Percentiles rank a stretch among this genome's conserved stretches.
These are phyloP conservation scores for Lipotes vexillifer DNA, from an alignment of 2,113 vertebrate genomes.

Conservation along the genomic window DNA sequence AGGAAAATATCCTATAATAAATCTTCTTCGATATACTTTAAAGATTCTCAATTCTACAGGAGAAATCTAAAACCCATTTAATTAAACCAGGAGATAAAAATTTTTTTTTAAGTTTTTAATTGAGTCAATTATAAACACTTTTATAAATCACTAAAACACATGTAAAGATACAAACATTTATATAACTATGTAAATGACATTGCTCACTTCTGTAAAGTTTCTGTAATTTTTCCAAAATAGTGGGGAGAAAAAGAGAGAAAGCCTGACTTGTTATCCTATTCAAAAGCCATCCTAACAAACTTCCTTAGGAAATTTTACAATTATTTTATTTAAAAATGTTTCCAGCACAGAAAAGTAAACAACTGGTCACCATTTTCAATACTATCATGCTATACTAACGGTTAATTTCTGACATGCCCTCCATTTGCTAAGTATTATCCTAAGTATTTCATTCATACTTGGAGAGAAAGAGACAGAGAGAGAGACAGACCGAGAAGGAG, in stretches of 20 bases:
- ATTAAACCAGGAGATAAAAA: constrained; percentile 1
- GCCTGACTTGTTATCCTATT: neutral
- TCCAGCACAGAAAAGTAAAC: constrained; percentile 27
- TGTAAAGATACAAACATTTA: neutral
- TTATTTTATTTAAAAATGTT: constrained; percentile 29
- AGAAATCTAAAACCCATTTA: constrained; percentile 1
- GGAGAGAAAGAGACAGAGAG: neutral
- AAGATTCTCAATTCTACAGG: constrained; percentile 9
- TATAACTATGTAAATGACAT: neutral
- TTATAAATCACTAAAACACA: neutral
- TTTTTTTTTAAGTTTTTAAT: neutral
- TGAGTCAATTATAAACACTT: constrained; percentile 30
- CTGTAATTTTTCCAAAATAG: neutral
- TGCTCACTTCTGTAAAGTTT: constrained; percentile 5
- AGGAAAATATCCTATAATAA: neutral
- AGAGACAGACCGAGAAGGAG: neutral
- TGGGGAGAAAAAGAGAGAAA: neutral
- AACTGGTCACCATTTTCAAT: neutral
- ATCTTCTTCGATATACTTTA: neutral
- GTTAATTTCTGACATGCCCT: neutral
- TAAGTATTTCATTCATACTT: neutral
- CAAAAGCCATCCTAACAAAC: constrained; percentile 21
- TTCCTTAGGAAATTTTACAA: neutral
- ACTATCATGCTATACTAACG: neutral
- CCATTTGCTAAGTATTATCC: constrained; percentile 9